Percentiles rank a stretch among this genome's conserved stretches.
Evolutionary conservation across 2,888 invertebrate species (phyloP).

Genomic region (Anthoptus insignis): DNA sequence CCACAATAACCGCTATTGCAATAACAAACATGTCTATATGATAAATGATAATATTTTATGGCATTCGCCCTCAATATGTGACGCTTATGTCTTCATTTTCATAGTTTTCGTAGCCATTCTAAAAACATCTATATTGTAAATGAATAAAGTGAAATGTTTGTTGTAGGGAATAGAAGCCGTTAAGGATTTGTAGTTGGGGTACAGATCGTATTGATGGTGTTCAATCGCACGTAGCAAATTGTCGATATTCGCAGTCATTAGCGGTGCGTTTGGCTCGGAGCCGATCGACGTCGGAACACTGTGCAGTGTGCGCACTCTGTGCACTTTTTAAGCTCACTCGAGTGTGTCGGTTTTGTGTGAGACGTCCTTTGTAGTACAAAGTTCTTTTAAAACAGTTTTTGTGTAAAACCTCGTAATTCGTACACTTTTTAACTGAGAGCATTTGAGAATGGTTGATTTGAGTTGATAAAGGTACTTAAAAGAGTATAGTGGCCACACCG

Average conservation of each 20-base stretch:
- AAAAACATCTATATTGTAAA: rapidly evolving
- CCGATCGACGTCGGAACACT: too few species aligned
- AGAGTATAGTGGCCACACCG: too few species aligned
- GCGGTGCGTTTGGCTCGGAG: slow-evolving; percentile 72
- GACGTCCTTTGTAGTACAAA: too few species aligned
- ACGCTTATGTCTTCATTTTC: slow-evolving; percentile 79
- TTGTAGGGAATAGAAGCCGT: slow-evolving; percentile 51
- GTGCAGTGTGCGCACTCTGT: slow-evolving; percentile 62
- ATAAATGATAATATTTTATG: slow-evolving; percentile 85
- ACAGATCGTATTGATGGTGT: slow-evolving; percentile 78
- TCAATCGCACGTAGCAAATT: slow-evolving; percentile 85
- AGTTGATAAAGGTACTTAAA: too few species aligned
- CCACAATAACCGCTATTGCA: slow-evolving; percentile 79
- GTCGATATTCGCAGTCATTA: slow-evolving; percentile 81
- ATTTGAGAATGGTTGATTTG: too few species aligned
- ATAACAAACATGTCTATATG: slow-evolving; percentile 81
- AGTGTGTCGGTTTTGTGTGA: slow-evolving; percentile 66
- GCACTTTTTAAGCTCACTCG: slow-evolving; percentile 65
- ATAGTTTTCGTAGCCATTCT: slow-evolving; percentile 57
- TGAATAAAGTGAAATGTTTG: slow-evolving; percentile 48
- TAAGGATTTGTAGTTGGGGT: slow-evolving; percentile 66
- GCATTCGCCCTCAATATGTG: slow-evolving; percentile 76
- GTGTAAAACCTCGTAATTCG: too few species aligned
- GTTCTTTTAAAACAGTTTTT: too few species aligned
- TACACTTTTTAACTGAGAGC: too few species aligned